Base-by-base conservation (phyloP, 2,888 invertebrate species). In the Cataglyphis albicans region DNA sequence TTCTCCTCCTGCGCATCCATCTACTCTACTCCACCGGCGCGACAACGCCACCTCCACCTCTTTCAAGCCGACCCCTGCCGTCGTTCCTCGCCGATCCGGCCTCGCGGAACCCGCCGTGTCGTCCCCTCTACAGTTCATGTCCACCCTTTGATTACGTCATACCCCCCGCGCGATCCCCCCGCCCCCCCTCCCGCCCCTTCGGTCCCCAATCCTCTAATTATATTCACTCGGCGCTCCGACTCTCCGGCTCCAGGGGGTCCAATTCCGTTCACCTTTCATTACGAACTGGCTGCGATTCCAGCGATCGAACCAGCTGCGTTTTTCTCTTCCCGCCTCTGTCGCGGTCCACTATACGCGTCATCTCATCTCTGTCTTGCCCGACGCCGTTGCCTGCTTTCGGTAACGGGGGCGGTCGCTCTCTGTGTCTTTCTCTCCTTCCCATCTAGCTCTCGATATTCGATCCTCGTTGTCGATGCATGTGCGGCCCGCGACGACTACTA, bases 231-330 rank as follows among this genome's bases (percentile, higher is more conserved):
- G 91, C 90, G 92, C 93, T 93, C 91, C 91, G 91, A 88, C 90
- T 89, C 90, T 88, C 91, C 91, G 89, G 91, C 92, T 93, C 92
- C 93, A 90, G 92, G 93, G 94, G 93, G 91, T 94, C 93, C 94
- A 94, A 94, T 94, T 94, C 94, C 93, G 93, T 93, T 93, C 94
- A 94, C 94, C 94, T 94, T 94, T 94, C 94, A 94, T 94, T 94
- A 94, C 93, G 92, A 91, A 89, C 93, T 88, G 87, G 90, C 92
- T 92, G 93, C 93, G 93, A 93, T 93, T 93, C 92, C 92, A 92
- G 86, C 92, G 92, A 93, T 93, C 93, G 93, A 93, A 93, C 91
- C 91, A 90, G 89, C 90, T 90, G 88, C 90, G 87, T 89, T 91
- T 90, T 90, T 90, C 88, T 87, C 87, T 88, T 83, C 83, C 76